Evolutionary conservation across 2,888 invertebrate species (phyloP), one percentile per base, ranked within the genome.

Genomic region (Chrysolina haemoptera): DNA sequence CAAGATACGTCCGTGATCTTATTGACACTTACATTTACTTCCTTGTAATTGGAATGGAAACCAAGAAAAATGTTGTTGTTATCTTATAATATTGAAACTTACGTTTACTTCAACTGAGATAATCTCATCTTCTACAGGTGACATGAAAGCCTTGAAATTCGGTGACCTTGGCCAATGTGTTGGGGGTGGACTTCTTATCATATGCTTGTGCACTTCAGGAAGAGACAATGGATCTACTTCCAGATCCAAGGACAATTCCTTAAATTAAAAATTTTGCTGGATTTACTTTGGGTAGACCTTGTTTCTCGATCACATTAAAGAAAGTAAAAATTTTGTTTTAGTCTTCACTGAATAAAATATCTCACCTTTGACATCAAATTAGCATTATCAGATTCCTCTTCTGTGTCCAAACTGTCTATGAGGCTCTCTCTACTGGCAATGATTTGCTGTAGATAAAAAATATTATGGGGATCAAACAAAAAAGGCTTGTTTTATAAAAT

Each of bases 101-200:
- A 86, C 86, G 76, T 84, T 84, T 69, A 86, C 82, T 83, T 87
- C 86, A 62, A 88, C 87, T 80, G 88, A 88, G 76, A 88, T 84
- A 50, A 87, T 87, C 55, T 86, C 87, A 71, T 88, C 88, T 74
- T 88, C 88, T 81, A 88, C 88, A 1, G 91, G 90, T 83, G 91
- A 91, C 78, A 90, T 89, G 83, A 92, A 91, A 70, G 90, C 87
- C 80, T 86, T 87, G 80, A 88, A 89, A 83, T 89, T 89, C n/a
- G 91, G 90, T 53, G 90, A 90, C 80, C 90, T 89, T 40, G 94
- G 93, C 94, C 94, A 94, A 77, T 92, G 92, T 20, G 92, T 94
- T 0, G 95, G 95, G 2, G 95, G 95, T 40, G 95, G 95, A 79
- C 94, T 94, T 75, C 95, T 89, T 67, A 95, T 94, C 91, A 95